Conservation (phyloP, 2,888 invertebrate species). For the Trachelus iudaicus region DNA sequence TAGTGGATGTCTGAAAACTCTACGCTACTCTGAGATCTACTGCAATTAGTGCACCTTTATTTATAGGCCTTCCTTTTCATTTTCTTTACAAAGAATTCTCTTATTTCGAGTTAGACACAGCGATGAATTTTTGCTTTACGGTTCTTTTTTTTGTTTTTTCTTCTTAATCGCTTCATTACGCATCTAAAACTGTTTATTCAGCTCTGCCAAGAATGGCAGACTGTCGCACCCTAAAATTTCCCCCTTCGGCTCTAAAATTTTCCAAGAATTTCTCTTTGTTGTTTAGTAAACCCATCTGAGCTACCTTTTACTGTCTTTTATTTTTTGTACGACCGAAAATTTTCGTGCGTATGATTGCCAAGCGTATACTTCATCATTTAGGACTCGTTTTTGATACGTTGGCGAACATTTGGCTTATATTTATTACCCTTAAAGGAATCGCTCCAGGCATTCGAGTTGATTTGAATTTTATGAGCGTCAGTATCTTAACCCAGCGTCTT, state of each 20-base stretch:
- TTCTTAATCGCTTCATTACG: too few species aligned
- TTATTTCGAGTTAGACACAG: slow-evolving; percentile 26
- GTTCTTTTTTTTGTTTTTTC: background rate
- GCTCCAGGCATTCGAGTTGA: background rate
- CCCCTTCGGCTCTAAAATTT: background rate
- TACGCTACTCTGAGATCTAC: slow-evolving; percentile 38
- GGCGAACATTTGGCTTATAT: background rate
- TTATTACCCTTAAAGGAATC: background rate
- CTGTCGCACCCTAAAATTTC: too few species aligned
- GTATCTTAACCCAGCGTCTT: background rate
- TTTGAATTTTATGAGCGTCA: background rate
- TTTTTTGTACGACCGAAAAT: background rate
- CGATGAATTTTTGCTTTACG: slow-evolving; percentile 16
- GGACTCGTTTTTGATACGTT: background rate
- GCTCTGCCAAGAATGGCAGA: too few species aligned
- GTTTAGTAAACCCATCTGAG: background rate
- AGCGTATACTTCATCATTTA: background rate
- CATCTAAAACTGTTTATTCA: too few species aligned
- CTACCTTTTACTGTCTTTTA: background rate
- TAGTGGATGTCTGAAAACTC: slow-evolving; percentile 4
- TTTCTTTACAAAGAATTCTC: slow-evolving; percentile 15
- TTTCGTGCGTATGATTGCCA: background rate
- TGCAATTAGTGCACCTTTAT: slow-evolving; percentile 56
- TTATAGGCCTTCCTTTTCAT: slow-evolving; percentile 29
- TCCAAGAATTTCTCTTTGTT: background rate